Evolutionary conservation across 2,797 vertebrate genomes (phyloP).

Genomic region (Pelochelys cantorii): DNA sequence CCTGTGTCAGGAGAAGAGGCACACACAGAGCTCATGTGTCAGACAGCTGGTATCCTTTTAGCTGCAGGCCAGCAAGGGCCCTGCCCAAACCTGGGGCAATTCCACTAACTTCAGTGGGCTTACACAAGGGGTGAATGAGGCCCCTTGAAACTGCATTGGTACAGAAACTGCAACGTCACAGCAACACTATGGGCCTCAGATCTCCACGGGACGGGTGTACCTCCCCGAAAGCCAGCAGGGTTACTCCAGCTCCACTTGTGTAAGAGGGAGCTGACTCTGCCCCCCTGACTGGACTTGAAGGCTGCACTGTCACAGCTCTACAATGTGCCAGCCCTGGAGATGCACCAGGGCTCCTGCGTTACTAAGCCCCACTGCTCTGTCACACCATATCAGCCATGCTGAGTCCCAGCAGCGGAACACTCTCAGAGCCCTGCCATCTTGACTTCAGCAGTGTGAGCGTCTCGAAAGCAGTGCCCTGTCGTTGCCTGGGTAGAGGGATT

Average conservation of each 20-base stretch:
- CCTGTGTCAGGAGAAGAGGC: conserved; percentile 23
- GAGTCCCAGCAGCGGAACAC: background rate
- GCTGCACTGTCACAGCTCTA: background rate
- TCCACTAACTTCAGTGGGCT: background rate
- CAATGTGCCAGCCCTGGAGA: background rate
- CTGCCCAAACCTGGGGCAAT: background rate
- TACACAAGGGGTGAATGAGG: background rate
- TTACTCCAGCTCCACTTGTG: background rate
- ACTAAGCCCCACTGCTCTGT: background rate
- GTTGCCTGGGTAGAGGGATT: background rate
- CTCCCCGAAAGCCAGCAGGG: background rate
- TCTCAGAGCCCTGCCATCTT: background rate
- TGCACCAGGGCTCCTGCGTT: background rate
- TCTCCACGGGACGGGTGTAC: background rate
- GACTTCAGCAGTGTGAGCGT: background rate
- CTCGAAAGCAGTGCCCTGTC: background rate
- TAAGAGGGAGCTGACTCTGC: background rate
- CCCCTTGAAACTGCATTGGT: background rate
- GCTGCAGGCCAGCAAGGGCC: background rate
- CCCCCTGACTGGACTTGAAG: background rate
- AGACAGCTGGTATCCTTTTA: background rate
- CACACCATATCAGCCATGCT: too few species aligned
- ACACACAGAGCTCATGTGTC: fast-evolving
- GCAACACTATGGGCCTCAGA: background rate
- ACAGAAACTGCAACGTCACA: background rate